A percentile compares a stretch with the other conserved stretches of the same genome.
These are phyloP conservation scores for Gallirallus australis DNA, from an alignment of 2,797 vertebrate species.

Conservation along the genomic window DNA sequence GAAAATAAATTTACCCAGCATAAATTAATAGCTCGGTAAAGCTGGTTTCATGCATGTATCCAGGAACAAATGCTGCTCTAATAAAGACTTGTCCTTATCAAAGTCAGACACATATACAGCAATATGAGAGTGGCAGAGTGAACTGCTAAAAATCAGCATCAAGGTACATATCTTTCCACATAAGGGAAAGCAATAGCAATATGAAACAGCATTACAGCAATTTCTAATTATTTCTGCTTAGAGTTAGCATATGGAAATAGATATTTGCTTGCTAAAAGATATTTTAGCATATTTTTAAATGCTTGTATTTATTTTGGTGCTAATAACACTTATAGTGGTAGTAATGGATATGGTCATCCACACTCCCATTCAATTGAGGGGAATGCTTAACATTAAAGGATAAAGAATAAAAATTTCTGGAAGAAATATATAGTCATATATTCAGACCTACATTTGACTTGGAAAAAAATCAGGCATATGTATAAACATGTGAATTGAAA, in stretches of 20 bases:
- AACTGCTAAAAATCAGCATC: background rate
- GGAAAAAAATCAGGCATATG: background rate
- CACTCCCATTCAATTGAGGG: background rate
- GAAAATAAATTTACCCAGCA: background rate
- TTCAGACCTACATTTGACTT: background rate
- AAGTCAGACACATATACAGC: background rate
- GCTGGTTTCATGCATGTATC: background rate
- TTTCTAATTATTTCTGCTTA: background rate
- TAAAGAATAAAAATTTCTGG: background rate
- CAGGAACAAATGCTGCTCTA: background rate
- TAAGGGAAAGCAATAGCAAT: background rate
- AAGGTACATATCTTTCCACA: background rate
- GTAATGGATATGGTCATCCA: background rate
- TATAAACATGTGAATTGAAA: background rate
- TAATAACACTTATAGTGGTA: background rate
- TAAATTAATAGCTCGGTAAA: background rate
- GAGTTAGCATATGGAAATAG: background rate
- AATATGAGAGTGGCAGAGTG: background rate
- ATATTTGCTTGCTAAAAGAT: background rate
- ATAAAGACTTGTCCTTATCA: background rate
- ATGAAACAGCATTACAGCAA: background rate
- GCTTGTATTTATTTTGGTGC: background rate
- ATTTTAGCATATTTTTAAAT: background rate
- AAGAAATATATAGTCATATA: background rate
- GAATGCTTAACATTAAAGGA: background rate